Percentiles rank a stretch among this genome's conserved stretches.
These are phyloP conservation scores for Nasua narica DNA, from an alignment of 2,797 vertebrate genomes.

Conservation along the genomic window DNA sequence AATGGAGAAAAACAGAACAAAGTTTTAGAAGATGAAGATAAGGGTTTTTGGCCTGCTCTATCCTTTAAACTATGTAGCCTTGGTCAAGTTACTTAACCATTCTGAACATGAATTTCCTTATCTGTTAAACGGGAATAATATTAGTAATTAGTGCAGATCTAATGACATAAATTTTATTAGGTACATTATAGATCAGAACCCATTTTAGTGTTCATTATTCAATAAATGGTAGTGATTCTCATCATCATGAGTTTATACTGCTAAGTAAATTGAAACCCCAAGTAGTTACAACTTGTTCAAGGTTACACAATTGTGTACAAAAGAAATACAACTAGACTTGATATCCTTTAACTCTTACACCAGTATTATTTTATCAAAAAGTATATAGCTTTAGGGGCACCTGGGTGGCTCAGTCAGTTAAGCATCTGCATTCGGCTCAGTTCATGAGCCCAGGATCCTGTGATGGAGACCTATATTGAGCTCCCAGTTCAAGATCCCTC, in stretches of 20 bases:
- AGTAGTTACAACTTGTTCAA: neutral
- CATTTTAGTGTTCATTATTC: neutral
- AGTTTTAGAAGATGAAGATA: neutral
- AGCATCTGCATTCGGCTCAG: too few relatives aligned
- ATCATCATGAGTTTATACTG: neutral
- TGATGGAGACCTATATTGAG: too few relatives aligned
- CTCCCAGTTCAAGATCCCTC: too few relatives aligned
- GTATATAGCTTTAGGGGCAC: too few relatives aligned
- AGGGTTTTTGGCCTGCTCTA: neutral
- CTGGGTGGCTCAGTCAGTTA: too few relatives aligned
- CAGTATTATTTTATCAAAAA: slow-evolving; percentile 36
- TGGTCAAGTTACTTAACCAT: slow-evolving; percentile 24
- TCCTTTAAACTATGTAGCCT: neutral
- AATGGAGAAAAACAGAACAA: slow-evolving; percentile 1
- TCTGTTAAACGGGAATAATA: neutral
- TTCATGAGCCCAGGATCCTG: too few relatives aligned
- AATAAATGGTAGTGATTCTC: neutral
- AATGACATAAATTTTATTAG: neutral
- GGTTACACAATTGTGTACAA: slow-evolving; percentile 10
- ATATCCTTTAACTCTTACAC: slow-evolving; percentile 44
- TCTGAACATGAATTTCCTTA: slow-evolving; percentile 3
- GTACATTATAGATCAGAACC: neutral
- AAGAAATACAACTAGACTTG: slow-evolving; percentile 66
- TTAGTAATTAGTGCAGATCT: neutral
- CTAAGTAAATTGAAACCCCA: slow-evolving; percentile 3